Percentiles rank a stretch among this genome's conserved stretches.
Evolutionary conservation across 2,113 vertebrate species (phyloP).

Genomic region (Shinisaurus crocodilurus): DNA sequence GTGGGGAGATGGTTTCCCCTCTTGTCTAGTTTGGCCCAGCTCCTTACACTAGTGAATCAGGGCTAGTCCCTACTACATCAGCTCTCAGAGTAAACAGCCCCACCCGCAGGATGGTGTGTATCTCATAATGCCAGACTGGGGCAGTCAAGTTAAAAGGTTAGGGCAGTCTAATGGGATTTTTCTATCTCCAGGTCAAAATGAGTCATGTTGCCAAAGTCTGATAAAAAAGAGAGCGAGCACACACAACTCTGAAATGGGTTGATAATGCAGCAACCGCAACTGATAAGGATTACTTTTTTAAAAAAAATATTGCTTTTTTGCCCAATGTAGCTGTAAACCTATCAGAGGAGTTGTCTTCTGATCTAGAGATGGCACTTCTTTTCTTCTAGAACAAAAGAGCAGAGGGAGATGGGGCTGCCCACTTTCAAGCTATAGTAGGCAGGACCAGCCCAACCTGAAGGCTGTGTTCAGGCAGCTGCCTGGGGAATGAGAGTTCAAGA

Average conservation of each 20-base stretch:
- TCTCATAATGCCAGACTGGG: background rate
- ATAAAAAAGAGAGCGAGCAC: conserved; percentile 13
- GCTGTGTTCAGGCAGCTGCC: background rate
- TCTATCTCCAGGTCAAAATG: background rate
- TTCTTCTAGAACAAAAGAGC: background rate
- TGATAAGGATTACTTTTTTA: background rate
- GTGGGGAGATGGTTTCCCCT: background rate
- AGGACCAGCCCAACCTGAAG: background rate
- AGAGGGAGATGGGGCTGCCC: background rate
- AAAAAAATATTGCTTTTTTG: background rate
- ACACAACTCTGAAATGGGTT: conserved; percentile 14
- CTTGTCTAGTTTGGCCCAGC: background rate
- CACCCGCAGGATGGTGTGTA: background rate
- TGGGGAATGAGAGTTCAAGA: background rate
- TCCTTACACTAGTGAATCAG: too few species aligned
- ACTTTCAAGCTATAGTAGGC: background rate
- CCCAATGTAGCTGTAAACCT: background rate
- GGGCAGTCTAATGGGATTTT: background rate
- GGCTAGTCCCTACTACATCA: too few species aligned
- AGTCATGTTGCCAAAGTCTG: background rate
- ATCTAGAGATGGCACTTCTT: background rate
- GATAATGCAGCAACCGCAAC: conserved; percentile 8
- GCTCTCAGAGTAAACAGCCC: background rate
- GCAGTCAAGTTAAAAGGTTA: background rate
- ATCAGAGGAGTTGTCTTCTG: background rate